A percentile compares a stretch with the other conserved stretches of the same genome.
These are phyloP conservation scores for Gulo gulo DNA, from an alignment of 2,113 vertebrate species.

Conservation along the genomic window DNA sequence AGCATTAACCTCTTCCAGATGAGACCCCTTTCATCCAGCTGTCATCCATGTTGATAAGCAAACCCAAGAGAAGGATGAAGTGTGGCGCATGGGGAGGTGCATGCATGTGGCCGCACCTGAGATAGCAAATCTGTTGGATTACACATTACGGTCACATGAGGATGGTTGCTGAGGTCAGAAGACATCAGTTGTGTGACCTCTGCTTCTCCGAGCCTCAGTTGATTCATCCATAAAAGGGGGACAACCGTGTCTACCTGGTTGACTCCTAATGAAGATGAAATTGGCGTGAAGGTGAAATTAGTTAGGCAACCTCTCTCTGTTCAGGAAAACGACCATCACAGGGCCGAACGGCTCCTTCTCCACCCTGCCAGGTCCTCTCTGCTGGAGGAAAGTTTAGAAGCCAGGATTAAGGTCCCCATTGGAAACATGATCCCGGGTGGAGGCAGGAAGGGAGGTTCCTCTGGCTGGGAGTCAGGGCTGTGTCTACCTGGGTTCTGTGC, in stretches of 20 bases:
- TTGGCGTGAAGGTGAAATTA: neutral
- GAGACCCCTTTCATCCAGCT: neutral
- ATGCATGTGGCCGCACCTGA: neutral
- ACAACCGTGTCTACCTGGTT: neutral
- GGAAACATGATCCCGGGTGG: fast-evolving
- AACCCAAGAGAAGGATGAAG: neutral
- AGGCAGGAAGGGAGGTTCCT: neutral
- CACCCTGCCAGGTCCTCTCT: neutral
- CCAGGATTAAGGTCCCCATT: neutral
- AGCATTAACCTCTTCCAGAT: neutral
- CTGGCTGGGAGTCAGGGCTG: neutral
- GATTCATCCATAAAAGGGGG: neutral
- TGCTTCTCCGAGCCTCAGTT: neutral
- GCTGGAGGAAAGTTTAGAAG: neutral
- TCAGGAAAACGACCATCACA: neutral
- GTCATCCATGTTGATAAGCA: neutral
- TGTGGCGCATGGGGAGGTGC: neutral
- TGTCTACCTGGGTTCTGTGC: neutral
- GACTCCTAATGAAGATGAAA: neutral
- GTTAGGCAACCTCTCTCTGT: no score
- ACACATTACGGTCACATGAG: fast-evolving
- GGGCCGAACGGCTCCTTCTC: fast-evolving
- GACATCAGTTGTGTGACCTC: fast-evolving
- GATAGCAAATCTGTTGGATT: neutral
- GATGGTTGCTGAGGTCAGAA: neutral